Evolutionary conservation across 35 echinoderm and acorn worm genomes (phyloP), one percentile per base, ranked within the genome.

Genomic region (Acanthaster planci): DNA sequence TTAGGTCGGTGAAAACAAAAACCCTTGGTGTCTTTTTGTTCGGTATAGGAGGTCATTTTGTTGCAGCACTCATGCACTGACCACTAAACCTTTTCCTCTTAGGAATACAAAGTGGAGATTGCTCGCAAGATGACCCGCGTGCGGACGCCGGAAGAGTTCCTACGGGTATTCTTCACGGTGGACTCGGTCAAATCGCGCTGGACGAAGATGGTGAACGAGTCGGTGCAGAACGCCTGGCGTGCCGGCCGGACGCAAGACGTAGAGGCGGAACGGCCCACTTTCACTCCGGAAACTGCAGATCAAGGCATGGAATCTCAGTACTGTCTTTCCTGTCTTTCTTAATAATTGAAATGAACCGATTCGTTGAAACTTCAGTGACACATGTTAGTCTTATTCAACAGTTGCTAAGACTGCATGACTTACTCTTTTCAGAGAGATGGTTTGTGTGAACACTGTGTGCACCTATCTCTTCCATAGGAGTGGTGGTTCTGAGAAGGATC

Each of bases 71-170:
- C 40, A 32, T 0, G n/a, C 40, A 81, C 39, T 26, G 26, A 16
- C 42, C 17, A 12, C 42, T 47, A 6, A 12, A 47, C n/a, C 14
- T 55, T 77, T 56, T 80, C 17, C 72, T 47, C 17, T 72, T 52
- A 89, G 87, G 78, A 80, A 18, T 89, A 89, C 32, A 55, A 79
- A 37, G 40, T 67, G 42, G 55, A 81, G 40, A 37, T 89, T 15
- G 78, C 51, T 37, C 77, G 56, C 15, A 81, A 89, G 72, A 53
- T 89, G 12, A 57, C 37, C 16, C n/a, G 23, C 7, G 50, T 82
- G 12, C 38, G 40, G 44, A 59, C 78, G 38, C 80, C 78, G 31
- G 52, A 38, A 8, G 87, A 82, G 18, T 89, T 81, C 59, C 87
- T 89, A 8, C 56, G 56, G 26, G 67, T 89, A 7, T 89, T 89